A percentile compares a stretch with the other conserved stretches of the same genome.
phyloP scores from a whole-genome alignment of 1,140 invertebrate genomes.

The Condylostylus longicornis region DNA sequence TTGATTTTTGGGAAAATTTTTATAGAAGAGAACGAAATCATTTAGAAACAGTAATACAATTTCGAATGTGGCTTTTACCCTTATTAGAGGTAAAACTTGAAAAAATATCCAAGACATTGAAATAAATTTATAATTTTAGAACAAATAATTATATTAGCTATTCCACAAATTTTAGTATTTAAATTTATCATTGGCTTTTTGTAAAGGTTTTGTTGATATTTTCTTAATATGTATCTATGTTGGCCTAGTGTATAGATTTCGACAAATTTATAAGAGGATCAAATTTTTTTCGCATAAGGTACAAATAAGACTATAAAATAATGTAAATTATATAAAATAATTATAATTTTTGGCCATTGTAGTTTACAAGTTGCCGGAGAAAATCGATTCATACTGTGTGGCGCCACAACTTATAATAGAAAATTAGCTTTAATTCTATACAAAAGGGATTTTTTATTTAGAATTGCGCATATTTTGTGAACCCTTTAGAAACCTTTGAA shows the following conservation, averaged over 20 bases:
- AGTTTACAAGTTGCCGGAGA: no score
- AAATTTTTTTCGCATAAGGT: slow-evolving; percentile 12
- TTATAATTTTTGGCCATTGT: no score
- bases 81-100: slow-evolving; percentile 14
- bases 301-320: slow-evolving; percentile 37
- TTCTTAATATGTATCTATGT: slow-evolving; percentile 46
- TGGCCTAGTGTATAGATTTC: slow-evolving; percentile 40
- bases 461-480: no score
- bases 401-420: no score
- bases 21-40: slow-evolving; percentile 24
- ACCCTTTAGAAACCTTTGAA: no score
- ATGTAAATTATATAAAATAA: no score
- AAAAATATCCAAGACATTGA: not conserved
- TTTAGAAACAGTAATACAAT: slow-evolving; percentile 19
- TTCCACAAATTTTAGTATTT: slow-evolving; percentile 20
- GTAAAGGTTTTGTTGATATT: slow-evolving; percentile 36
- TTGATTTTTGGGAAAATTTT: slow-evolving; percentile 18
- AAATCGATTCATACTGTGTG: no score
- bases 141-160: no score
- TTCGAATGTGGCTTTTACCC: slow-evolving; percentile 17
- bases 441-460: no score
- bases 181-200: slow-evolving; percentile 26
- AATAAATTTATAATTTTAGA: not conserved
- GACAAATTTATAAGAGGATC: slow-evolving; percentile 37
- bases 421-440: no score